Evolutionary conservation across 2,797 vertebrate species (phyloP), one percentile per base, ranked within the genome.

Genomic region (Salarias fasciatus): DNA sequence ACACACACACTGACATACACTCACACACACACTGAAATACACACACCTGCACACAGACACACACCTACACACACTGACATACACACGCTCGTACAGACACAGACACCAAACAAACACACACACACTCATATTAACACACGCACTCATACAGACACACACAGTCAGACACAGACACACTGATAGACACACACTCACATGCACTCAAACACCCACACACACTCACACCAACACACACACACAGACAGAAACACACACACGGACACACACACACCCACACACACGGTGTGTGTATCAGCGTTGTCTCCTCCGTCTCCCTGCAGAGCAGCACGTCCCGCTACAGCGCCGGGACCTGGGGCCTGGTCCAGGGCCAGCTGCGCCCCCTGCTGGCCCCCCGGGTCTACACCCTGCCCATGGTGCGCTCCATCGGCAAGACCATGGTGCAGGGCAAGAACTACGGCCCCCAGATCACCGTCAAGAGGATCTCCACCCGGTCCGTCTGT

Each of bases 361-460:
- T 94, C 5, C 94, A 94, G 84, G 94, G 94, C 15, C 92, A 94
- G 67, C 53, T 94, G 63, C 84, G 94, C 56, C 92, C 92, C 18
- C 89, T 94, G 3, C 57, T 94, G 69, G 92, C 94, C 29, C 93
- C 94, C 12, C 85, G 93, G 28, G 94, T 94, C 0, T 93, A 94
- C 87, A 94, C 92, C 0, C 86, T 94, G 55, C 93, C 94, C 57
- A 90, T 94, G 71, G 92, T 94, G 43, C 90, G 94, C 53, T 93
- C 93, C 54, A 94, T 94, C 2, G 92, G 94, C 7, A 93, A 93
- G 72, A 94, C 93, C 53, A 94, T 94, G 94, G 93, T 93, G 28
- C 94, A 94, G 70, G 94, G 94, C 30, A 94, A 94, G 75, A 94
- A 93, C 73, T 94, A 94, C 45, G 94, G 93, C 0, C 94, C 94